A percentile compares a stretch with the other conserved stretches of the same genome.
Conservation (phyloP, 37 sponge, comb jelly and placozoan species). For the Beroe forskalii region DNA sequence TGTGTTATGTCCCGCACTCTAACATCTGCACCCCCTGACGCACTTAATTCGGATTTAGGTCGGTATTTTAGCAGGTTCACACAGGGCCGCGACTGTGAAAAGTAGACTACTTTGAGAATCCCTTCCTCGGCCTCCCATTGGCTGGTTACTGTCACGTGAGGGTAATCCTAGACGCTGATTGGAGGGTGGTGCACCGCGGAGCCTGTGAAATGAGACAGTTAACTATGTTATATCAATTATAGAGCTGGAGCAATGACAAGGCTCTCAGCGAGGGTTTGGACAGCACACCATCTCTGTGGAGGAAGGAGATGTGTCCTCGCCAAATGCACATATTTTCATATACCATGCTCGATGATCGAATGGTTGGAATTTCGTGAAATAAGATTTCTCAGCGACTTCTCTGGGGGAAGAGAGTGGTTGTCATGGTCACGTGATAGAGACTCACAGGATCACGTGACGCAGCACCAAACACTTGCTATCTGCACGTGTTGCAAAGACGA, state of each 20-base stretch:
- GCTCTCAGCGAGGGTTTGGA: neutral
- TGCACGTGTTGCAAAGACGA: neutral
- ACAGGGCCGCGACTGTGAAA: slow-evolving; percentile 6
- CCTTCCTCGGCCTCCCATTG: slow-evolving; percentile 9
- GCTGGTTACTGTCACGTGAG: neutral
- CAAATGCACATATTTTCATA: neutral
- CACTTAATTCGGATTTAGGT: neutral
- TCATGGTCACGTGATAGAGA: neutral
- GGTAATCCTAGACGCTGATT: slow-evolving; percentile 6
- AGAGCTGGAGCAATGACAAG: slow-evolving; percentile 48
- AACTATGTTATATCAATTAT: slow-evolving; percentile 57
- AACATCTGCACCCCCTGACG: too few relatives aligned
- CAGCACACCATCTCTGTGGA: too few relatives aligned
- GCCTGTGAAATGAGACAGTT: slow-evolving; percentile 59
- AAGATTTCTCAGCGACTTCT: neutral
- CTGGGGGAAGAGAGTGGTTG: neutral
- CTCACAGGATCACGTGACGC: neutral
- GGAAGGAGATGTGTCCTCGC: too few relatives aligned
- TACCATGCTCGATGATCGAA: neutral
- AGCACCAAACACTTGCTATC: neutral
- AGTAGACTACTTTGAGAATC: slow-evolving; percentile 44
- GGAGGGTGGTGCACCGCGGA: neutral
- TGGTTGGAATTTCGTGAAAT: neutral
- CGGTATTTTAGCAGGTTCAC: neutral
- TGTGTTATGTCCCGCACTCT: too few relatives aligned